Conservation (phyloP, 53 echinoderm and acorn worm genomes). For the Paracentrotus lividus region DNA sequence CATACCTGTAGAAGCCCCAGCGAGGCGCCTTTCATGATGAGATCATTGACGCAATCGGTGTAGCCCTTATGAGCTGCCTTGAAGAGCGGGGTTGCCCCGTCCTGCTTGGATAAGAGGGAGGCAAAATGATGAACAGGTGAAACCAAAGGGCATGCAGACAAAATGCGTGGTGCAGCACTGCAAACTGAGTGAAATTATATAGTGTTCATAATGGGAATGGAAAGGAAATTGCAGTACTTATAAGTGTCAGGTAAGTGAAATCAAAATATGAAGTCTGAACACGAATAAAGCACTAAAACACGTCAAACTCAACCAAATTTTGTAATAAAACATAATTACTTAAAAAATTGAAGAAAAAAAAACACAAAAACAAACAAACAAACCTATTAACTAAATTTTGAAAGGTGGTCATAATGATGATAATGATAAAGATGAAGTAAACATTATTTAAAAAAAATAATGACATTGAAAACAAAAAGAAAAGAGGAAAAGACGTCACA, state of each 20-base stretch:
- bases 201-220: background rate
- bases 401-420: background rate
- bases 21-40: slow-evolving; percentile 83
- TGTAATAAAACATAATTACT: background rate
- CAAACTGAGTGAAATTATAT: slow-evolving; percentile 20
- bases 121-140: slow-evolving; percentile 43
- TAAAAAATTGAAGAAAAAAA: too few species aligned
- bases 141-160: slow-evolving; percentile 36
- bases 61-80: slow-evolving; percentile 98
- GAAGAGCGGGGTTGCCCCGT: slow-evolving; percentile 94
- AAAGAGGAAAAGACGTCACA: background rate
- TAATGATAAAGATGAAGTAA: background rate
- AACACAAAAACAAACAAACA: background rate
- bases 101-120: slow-evolving; percentile 74
- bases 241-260: background rate
- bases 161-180: slow-evolving; percentile 20
- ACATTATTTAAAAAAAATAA: too few species aligned
- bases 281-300: background rate
- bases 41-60: slow-evolving; percentile 87
- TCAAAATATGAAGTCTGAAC: background rate
- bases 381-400: background rate
- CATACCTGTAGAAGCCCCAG: slow-evolving; percentile 84
- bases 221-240: background rate
- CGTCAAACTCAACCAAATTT: background rate
- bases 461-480: background rate